phyloP scores from a whole-genome alignment of 2,113 vertebrate genomes.

The Origma solitaria region DNA sequence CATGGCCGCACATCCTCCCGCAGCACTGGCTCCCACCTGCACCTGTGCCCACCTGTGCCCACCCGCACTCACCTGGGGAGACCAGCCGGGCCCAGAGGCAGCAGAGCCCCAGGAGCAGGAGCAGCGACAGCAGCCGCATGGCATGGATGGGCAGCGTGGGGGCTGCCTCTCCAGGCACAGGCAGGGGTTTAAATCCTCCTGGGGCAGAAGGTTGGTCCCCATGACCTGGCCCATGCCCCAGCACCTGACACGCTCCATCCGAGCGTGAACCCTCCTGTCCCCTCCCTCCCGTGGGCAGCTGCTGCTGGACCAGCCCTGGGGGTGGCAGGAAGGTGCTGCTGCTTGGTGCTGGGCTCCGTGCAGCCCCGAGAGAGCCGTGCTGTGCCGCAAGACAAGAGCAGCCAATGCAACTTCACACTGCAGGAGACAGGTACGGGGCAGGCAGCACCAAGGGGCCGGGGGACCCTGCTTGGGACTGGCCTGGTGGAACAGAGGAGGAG shows the following conservation, averaged over 20 bases:
- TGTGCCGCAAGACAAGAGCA: background rate
- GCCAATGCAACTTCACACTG: fast-evolving
- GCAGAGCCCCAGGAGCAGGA: slow-evolving; percentile 43
- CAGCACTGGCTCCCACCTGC: background rate
- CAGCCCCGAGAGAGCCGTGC: fast-evolving
- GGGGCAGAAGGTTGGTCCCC: background rate
- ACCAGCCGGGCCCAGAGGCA: slow-evolving; percentile 26
- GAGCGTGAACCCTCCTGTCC: background rate
- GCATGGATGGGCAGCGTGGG: fast-evolving
- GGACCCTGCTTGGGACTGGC: fast-evolving
- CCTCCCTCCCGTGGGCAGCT: background rate
- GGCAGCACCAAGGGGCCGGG: fast-evolving
- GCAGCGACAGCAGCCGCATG: background rate
- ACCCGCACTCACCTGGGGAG: background rate
- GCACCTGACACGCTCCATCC: background rate
- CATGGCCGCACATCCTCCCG: fast-evolving
- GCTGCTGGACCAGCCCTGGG: background rate
- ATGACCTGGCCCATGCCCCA: background rate
- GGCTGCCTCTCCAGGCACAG: background rate
- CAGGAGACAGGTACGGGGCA: fast-evolving
- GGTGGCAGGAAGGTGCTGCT: background rate
- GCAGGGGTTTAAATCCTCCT: background rate
- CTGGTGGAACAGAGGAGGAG: background rate
- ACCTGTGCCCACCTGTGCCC: background rate
- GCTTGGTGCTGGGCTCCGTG: background rate